Evolutionary conservation across 2,797 vertebrate genomes (phyloP).

Genomic region (Poecile montanus): DNA sequence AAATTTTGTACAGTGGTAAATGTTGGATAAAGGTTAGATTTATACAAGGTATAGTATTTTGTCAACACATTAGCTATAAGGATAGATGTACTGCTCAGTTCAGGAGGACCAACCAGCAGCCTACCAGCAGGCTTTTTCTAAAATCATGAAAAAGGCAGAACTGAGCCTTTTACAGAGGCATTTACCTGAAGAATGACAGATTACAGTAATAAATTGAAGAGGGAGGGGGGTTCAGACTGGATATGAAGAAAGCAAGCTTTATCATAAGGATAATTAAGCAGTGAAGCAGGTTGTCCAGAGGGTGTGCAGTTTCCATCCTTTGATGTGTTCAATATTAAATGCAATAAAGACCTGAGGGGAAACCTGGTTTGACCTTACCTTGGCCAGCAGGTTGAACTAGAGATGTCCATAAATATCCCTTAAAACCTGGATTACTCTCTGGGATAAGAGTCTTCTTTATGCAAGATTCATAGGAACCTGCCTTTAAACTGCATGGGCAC

Average conservation of each 20-base stretch:
- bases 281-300: not conserved
- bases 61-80: not conserved
- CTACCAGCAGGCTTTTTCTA: not conserved
- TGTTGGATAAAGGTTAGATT: not conserved
- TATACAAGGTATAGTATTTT: not conserved
- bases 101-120: not conserved
- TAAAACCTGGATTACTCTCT: not conserved
- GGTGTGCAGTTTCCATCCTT: not conserved
- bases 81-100: not conserved
- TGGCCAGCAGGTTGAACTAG: not conserved
- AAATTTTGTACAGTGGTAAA: not conserved
- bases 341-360: not conserved
- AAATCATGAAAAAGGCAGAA: not conserved
- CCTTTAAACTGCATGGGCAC: not conserved
- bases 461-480: not conserved
- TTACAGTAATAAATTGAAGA: not conserved
- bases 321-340: not conserved
- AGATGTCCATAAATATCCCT: not conserved
- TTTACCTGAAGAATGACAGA: not conserved
- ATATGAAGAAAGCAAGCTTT: not conserved
- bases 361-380: not conserved
- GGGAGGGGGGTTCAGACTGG: not conserved
- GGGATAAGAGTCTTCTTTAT: not conserved
- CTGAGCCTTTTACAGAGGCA: not conserved
- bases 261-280: not conserved